Conservation (phyloP, 2,888 invertebrate genomes). For the Agriotes lineatus region DNA sequence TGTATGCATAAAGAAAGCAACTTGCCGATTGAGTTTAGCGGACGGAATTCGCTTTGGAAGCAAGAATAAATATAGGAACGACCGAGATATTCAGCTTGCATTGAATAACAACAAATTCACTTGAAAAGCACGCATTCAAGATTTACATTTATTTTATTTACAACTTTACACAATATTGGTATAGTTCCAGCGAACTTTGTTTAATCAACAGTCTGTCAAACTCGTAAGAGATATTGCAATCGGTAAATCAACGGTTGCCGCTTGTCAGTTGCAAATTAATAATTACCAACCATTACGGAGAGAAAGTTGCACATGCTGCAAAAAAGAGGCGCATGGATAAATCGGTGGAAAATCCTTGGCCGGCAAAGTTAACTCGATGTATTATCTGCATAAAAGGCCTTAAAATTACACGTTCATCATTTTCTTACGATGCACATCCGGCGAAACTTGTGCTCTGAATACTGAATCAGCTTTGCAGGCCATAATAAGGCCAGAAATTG, state of each 20-base stretch:
- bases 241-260: constrained; percentile 3
- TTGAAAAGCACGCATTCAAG: no score
- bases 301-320: constrained; percentile 1
- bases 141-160: no score
- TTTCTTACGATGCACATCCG: neutral
- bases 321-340: neutral
- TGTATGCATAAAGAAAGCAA: no score
- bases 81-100: no score
- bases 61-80: no score
- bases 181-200: no score
- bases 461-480: neutral
- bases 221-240: neutral
- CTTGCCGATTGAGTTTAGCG: no score
- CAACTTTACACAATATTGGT: no score
- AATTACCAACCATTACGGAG: neutral
- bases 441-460: constrained; percentile 3
- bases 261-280: constrained; percentile 4
- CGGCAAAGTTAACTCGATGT: neutral
- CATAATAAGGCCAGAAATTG: no score
- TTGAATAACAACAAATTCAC: no score
- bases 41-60: no score
- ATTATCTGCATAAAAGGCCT: neutral
- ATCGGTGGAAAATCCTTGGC: neutral
- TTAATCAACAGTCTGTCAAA: no score
- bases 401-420: neutral